phyloP scores from a whole-genome alignment of 2,113 vertebrate genomes.

The Passer montanus region DNA sequence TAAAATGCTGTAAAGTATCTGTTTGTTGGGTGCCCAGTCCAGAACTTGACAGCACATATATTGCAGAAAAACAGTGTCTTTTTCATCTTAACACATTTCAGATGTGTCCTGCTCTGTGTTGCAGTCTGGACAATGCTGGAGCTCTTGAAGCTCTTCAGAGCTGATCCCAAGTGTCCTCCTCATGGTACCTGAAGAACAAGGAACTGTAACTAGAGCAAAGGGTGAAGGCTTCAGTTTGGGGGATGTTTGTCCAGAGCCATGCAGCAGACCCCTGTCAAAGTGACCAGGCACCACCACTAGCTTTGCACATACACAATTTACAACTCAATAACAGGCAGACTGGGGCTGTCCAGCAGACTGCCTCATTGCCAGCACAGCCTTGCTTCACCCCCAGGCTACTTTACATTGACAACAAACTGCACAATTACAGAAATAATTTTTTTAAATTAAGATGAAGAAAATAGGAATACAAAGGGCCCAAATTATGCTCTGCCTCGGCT shows the following conservation, averaged over 20 bases:
- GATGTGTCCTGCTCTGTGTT: neutral
- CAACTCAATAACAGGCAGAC: neutral
- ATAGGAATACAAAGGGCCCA: neutral
- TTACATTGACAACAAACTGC: neutral
- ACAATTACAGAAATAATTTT: neutral
- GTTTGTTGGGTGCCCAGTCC: neutral
- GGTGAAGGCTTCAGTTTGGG: neutral
- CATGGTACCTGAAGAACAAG: fast-evolving
- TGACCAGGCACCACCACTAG: neutral
- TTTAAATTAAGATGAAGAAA: neutral
- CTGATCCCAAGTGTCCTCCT: neutral
- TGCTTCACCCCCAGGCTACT: neutral
- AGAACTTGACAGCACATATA: neutral
- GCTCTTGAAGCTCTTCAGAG: neutral
- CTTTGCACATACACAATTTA: neutral
- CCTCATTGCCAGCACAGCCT: neutral
- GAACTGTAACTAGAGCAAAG: neutral
- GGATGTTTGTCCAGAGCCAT: neutral
- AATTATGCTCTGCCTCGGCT: neutral
- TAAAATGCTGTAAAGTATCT: neutral
- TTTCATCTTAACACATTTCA: neutral
- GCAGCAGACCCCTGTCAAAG: neutral
- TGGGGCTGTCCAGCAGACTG: fast-evolving
- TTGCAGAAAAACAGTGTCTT: neutral
- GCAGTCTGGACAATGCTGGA: neutral